Evolutionary conservation across 1,140 invertebrate genomes (phyloP).

Genomic region (Sitodiplosis mosellana): DNA sequence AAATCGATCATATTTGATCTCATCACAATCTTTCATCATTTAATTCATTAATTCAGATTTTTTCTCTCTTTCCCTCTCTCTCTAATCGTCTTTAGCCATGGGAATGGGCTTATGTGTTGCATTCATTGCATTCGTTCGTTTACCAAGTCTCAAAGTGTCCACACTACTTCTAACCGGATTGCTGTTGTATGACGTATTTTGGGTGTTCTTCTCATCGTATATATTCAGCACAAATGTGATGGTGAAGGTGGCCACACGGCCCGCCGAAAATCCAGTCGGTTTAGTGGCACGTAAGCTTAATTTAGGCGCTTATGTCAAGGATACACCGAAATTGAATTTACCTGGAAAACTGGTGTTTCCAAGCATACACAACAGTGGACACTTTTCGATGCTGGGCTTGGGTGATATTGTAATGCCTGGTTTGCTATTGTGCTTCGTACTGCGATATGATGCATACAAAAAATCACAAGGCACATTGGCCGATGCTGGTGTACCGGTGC

Average conservation of each 20-base stretch:
- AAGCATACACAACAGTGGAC: constrained; percentile 83
- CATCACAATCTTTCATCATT: too few species aligned
- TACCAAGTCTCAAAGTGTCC: constrained; percentile 92
- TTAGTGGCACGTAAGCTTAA: constrained; percentile 82
- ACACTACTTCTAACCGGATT: constrained; percentile 84
- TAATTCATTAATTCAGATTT: background rate
- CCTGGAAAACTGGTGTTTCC: constrained; percentile 95
- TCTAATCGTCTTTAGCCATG: constrained; percentile 39
- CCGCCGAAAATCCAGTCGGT: constrained; percentile 91
- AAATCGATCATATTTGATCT: too few species aligned
- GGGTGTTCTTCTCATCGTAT: constrained; percentile 97
- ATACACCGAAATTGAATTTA: constrained; percentile 84
- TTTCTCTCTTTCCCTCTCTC: constrained; percentile 3
- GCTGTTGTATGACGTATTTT: constrained; percentile 94
- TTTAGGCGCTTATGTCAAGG: constrained; percentile 64
- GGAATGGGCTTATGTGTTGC: constrained; percentile 95
- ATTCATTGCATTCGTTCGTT: constrained; percentile 87
- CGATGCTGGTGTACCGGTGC: constrained; percentile 19
- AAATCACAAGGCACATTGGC: constrained; percentile 39
- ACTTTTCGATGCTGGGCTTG: constrained; percentile 92
- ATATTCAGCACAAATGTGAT: constrained; percentile 96
- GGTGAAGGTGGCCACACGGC: constrained; percentile 76
- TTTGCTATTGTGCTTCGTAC: constrained; percentile 82
- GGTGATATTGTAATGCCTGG: constrained; percentile 98
- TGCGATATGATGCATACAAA: constrained; percentile 92